These are phyloP conservation scores for Syncerus caffer DNA, from an alignment of 2,797 vertebrate species.

Conservation along the genomic window DNA sequence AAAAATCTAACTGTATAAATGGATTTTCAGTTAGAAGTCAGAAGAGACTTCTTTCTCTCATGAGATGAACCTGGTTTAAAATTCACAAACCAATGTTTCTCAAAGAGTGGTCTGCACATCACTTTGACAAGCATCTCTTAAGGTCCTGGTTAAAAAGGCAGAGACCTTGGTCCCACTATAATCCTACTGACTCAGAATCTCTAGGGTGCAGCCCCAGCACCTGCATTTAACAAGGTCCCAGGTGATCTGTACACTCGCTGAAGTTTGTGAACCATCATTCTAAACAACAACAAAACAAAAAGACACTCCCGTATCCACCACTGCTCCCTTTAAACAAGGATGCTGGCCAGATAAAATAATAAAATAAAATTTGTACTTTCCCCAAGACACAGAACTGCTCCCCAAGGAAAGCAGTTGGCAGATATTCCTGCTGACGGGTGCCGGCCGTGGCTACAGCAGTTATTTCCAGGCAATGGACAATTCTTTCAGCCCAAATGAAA, in stretches of 20 bases:
- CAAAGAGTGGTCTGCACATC: background rate
- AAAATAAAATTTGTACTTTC: conserved; percentile 72
- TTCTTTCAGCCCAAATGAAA: conserved; percentile 58
- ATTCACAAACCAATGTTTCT: background rate
- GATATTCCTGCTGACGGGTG: conserved; percentile 63
- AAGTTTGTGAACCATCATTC: background rate
- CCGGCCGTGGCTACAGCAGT: background rate
- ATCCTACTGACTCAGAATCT: background rate
- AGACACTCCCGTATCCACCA: conserved; percentile 3
- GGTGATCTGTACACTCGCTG: background rate
- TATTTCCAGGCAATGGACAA: conserved; percentile 61
- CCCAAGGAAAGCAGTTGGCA: conserved; percentile 60
- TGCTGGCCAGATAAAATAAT: conserved; percentile 64
- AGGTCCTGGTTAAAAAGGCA: background rate
- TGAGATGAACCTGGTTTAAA: background rate
- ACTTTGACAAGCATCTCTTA: background rate
- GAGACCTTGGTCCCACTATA: background rate
- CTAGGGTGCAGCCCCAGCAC: background rate
- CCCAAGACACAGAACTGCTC: conserved; percentile 57
- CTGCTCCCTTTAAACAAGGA: conserved; percentile 36
- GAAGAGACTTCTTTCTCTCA: background rate
- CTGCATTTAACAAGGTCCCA: background rate
- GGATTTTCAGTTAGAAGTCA: background rate
- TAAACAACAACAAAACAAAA: conserved; percentile 21
- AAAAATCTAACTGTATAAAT: background rate